Evolutionary conservation across 23 tunicate species (phyloP), one percentile per base, ranked within the genome.

Genomic region (Trididemnum miniatum): DNA sequence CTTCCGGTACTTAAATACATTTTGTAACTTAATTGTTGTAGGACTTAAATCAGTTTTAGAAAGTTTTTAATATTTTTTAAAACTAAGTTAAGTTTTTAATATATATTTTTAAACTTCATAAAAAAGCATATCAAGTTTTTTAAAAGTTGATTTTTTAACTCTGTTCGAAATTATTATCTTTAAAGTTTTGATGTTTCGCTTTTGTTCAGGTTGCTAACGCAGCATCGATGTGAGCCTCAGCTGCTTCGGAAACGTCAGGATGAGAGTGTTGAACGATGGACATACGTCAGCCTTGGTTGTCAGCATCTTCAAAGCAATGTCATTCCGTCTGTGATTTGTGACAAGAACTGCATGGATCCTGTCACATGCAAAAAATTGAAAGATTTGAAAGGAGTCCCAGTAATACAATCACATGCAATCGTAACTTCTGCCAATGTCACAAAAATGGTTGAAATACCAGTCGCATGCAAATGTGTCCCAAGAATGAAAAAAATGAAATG

Each of bases 381-480:
- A 2, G 5, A 22, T 1, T 39, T 73, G 28, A 73, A 37, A 38
- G 79, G 59, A 9, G 59, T 38, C 9, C 79, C 79, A 34, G 79
- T 73, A 9, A 15, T 15, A 2, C 5, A 20, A 3, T 26, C 20
- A 9, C 57, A 23, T 1, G 26, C 15, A 20, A 26, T 73, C 29
- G 5, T 4, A 5, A 24, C 4, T 7, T 9, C 35, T 15, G 5
- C 2, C 3, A 38, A 39, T 39, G 24, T 37, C 32, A 20, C 26
- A 26, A 73, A 59, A 7, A 26, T 12, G 2, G 32, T 73, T 39
- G 79, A 73, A 26, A 20, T 73, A 15, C 79, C 79, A 23, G 59
- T 73, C 7, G 59, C 59, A 3, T 73, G 79, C 59, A 73, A 73
- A 15, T 73, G 79, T 59, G 59, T 73, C 2, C 79, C 79, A 12